Evolutionary conservation across 2,797 vertebrate genomes (phyloP).

Genomic region (Lithobates sylvaticus): DNA sequence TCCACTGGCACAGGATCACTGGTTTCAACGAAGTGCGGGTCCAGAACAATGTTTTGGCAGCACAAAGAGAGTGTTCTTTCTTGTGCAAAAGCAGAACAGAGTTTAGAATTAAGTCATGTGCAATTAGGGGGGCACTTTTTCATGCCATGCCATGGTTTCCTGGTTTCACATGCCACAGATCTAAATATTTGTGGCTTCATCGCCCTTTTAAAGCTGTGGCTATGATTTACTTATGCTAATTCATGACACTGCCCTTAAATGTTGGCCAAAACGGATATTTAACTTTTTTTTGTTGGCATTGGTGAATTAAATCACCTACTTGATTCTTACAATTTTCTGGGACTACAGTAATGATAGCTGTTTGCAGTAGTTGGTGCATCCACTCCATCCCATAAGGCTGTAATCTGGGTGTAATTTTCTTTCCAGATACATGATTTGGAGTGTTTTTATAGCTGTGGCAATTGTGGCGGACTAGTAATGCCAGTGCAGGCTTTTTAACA

Average conservation of each 20-base stretch:
- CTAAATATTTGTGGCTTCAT: neutral
- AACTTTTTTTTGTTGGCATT: neutral
- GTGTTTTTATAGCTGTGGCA: no score
- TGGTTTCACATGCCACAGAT: neutral
- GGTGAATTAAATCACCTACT: neutral
- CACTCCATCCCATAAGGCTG: no score
- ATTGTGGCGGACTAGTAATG: no score
- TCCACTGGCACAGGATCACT: neutral
- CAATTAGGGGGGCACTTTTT: neutral
- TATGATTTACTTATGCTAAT: neutral
- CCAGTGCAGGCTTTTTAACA: no score
- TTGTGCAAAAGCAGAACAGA: conserved; percentile 5
- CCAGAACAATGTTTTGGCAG: neutral
- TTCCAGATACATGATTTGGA: no score
- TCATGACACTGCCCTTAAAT: neutral
- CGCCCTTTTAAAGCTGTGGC: neutral
- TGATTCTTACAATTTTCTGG: neutral
- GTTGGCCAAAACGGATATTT: neutral
- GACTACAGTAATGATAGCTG: neutral
- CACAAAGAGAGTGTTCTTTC: neutral
- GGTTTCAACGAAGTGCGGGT: neutral
- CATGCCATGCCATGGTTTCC: neutral
- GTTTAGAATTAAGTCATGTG: neutral
- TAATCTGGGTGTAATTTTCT: no score
- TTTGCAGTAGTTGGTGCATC: no score